Percentiles rank a stretch among this genome's conserved stretches.
Evolutionary conservation across 1,140 invertebrate genomes (phyloP).

Genomic region (Samia ricini): DNA sequence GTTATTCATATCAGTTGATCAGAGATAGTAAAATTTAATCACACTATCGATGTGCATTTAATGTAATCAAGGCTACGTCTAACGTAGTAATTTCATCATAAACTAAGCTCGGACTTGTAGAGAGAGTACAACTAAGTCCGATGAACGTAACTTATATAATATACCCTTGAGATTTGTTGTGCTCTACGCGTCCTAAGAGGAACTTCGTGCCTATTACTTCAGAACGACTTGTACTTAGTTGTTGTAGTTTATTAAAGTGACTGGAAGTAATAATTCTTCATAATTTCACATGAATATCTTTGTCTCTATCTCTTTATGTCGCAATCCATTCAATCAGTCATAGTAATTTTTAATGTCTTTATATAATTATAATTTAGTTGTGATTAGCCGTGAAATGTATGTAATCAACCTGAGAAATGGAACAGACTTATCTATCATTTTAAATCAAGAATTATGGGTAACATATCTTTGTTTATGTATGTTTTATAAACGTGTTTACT

Average conservation of each 20-base stretch:
- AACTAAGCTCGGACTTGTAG: not conserved
- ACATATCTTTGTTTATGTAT: too few relatives aligned
- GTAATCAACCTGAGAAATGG: too few relatives aligned
- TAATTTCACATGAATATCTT: not conserved
- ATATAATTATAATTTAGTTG: too few relatives aligned
- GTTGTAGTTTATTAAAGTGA: not conserved
- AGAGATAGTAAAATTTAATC: not conserved
- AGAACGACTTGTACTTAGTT: not conserved
- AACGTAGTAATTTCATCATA: conserved; percentile 16
- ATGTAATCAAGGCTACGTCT: not conserved
- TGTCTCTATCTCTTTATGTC: too few relatives aligned
- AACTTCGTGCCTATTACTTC: conserved; percentile 1
- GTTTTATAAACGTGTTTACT: too few relatives aligned
- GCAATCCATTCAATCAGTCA: too few relatives aligned
- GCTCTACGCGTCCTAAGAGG: conserved; percentile 1
- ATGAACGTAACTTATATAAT: conserved; percentile 22
- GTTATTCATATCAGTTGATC: not conserved
- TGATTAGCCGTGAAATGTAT: too few relatives aligned
- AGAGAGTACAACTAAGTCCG: conserved; percentile 12
- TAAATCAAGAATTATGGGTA: too few relatives aligned
- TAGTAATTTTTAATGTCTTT: too few relatives aligned
- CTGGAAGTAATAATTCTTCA: not conserved
- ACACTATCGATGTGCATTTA: not conserved
- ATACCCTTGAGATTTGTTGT: conserved; percentile 13
- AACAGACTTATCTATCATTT: too few relatives aligned